A percentile compares a stretch with the other conserved stretches of the same genome.
Evolutionary conservation across 2,113 vertebrate species (phyloP).

Genomic region (Syngnathus scovelli): DNA sequence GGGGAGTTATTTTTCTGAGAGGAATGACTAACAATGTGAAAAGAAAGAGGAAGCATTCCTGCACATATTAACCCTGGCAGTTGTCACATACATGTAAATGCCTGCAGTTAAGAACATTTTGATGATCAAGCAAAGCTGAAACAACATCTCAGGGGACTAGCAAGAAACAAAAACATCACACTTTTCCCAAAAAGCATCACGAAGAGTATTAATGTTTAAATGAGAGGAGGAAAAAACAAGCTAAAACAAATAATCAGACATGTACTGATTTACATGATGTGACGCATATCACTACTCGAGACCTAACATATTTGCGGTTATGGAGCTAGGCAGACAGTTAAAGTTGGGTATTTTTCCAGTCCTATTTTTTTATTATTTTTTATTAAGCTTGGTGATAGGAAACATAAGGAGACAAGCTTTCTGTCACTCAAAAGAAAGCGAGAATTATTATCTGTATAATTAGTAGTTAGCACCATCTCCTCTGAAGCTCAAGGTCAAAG

Average conservation of each 20-base stretch:
- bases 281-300: too few species aligned
- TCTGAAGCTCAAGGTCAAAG: too few species aligned
- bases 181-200: not conserved
- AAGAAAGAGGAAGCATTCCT: constrained; percentile 4
- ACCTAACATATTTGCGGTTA: not conserved
- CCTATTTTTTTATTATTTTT: constrained; percentile 7
- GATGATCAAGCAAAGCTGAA: constrained; percentile 7
- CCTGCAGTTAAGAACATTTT: constrained; percentile 16
- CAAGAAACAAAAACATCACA: not conserved
- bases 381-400: not conserved
- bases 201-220: constrained; percentile 1
- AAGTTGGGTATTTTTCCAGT: constrained; percentile 4
- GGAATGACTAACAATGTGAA: constrained; percentile 35
- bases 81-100: constrained; percentile 16
- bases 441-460: not conserved
- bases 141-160: not conserved
- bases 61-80: constrained; percentile 43
- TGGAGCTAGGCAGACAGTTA: not conserved
- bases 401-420: not conserved
- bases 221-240: not conserved
- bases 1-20: constrained; percentile 4
- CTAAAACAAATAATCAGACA: not conserved
- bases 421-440: not conserved
- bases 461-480: too few species aligned
- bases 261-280: constrained; percentile 3